phyloP scores from a whole-genome alignment of 2,888 invertebrate genomes.

The Helicoverpa assulta region DNA sequence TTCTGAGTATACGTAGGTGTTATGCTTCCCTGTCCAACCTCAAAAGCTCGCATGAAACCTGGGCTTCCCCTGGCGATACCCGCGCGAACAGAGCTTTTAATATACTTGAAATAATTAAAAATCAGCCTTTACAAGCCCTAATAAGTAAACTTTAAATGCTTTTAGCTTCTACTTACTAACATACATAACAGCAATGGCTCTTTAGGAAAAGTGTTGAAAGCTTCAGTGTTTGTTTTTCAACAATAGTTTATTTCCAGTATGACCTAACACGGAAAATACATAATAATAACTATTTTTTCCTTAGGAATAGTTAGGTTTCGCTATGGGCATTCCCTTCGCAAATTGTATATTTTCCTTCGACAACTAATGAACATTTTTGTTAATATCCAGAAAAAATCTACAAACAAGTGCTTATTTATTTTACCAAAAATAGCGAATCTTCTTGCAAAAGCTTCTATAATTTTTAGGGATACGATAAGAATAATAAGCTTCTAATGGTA shows the following conservation, averaged over 20 bases:
- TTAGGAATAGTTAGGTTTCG: not conserved
- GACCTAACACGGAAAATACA: not conserved
- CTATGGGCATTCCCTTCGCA: not conserved
- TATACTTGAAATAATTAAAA: not conserved
- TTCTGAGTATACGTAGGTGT: not conserved
- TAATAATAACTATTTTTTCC: not conserved
- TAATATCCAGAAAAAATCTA: too few species aligned
- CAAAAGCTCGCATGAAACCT: not conserved
- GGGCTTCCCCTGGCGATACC: not conserved
- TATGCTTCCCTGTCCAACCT: too few species aligned
- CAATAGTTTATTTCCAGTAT: not conserved
- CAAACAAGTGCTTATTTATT: too few species aligned
- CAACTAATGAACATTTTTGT: not conserved
- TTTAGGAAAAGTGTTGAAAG: not conserved
- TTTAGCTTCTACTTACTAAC: not conserved
- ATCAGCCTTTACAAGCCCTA: not conserved
- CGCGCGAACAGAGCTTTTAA: not conserved
- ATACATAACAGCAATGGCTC: too few species aligned
- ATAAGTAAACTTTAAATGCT: not conserved
- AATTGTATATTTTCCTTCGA: not conserved
- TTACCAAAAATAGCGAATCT: too few species aligned
- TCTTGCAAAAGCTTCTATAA: too few species aligned
- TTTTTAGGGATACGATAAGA: too few species aligned
- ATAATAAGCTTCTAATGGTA: not conserved
- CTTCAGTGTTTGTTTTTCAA: constrained; percentile 1